These are phyloP conservation scores for Chironomus riparius DNA, from an alignment of 2,888 invertebrate species.

Conservation along the genomic window DNA sequence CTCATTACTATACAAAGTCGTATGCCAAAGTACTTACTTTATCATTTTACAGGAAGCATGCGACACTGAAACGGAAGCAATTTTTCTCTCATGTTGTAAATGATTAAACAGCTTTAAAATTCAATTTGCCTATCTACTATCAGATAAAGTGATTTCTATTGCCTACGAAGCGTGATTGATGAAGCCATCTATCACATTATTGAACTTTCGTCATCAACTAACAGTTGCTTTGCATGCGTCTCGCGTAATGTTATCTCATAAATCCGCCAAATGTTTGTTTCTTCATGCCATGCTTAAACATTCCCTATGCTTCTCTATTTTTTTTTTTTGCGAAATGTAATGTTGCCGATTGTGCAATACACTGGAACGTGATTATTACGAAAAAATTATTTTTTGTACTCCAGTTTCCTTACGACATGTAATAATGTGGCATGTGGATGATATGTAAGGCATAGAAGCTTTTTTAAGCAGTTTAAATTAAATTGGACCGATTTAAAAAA, in stretches of 20 bases:
- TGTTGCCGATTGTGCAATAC: neutral
- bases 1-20: too few relatives aligned
- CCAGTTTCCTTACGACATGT: neutral
- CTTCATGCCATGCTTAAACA: neutral
- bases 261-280: neutral
- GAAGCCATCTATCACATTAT: conserved; percentile 5
- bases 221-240: neutral
- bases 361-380: conserved; percentile 8
- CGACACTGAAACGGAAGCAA: neutral
- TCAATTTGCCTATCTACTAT: conserved; percentile 5
- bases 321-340: neutral
- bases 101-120: conserved; percentile 7
- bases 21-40: too few relatives aligned
- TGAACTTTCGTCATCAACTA: neutral
- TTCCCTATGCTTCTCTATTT: neutral
- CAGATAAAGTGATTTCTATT: conserved; percentile 1
- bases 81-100: neutral
- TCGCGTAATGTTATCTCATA: neutral
- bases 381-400: neutral
- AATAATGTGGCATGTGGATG: too few relatives aligned
- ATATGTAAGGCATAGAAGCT: too few relatives aligned
- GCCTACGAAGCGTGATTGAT: neutral
- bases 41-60: neutral
- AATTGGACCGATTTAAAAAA: too few relatives aligned
- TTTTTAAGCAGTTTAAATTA: too few relatives aligned